Percentiles rank a stretch among this genome's conserved stretches.
Evolutionary conservation across 2,888 invertebrate species (phyloP).

Genomic region (Lysandra coridon): DNA sequence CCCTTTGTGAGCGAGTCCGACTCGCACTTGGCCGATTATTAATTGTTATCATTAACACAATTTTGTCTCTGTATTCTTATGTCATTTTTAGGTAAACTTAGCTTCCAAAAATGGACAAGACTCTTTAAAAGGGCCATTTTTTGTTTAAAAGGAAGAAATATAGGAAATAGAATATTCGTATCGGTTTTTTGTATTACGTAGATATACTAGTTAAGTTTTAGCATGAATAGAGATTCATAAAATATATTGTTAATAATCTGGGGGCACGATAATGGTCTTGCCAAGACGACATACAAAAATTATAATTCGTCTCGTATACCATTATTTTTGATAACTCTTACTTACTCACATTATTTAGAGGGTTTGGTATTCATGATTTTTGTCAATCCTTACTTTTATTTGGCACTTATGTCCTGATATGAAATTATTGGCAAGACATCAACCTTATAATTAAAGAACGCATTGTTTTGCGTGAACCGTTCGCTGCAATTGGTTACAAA

Average conservation of each 20-base stretch:
- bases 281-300: neutral
- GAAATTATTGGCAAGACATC: neutral
- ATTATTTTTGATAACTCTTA: too few species aligned
- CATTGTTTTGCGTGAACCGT: slow-evolving; percentile 35
- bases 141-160: too few species aligned
- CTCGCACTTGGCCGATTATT: neutral
- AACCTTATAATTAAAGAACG: neutral
- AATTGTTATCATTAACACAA: slow-evolving; percentile 1
- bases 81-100: neutral
- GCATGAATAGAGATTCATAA: too few species aligned
- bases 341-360: too few species aligned
- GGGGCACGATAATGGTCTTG: neutral
- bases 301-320: neutral
- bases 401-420: neutral
- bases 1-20: too few species aligned
- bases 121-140: neutral
- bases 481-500: slow-evolving; percentile 38
- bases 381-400: neutral
- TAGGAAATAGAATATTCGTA: too few species aligned
- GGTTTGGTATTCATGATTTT: neutral
- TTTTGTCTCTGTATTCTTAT: neutral
- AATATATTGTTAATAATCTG: neutral
- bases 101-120: neutral
- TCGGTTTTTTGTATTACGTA: neutral
- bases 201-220: too few species aligned